Conservation (phyloP, 2,888 invertebrate species). For the Drosophila melanosoma region DNA sequence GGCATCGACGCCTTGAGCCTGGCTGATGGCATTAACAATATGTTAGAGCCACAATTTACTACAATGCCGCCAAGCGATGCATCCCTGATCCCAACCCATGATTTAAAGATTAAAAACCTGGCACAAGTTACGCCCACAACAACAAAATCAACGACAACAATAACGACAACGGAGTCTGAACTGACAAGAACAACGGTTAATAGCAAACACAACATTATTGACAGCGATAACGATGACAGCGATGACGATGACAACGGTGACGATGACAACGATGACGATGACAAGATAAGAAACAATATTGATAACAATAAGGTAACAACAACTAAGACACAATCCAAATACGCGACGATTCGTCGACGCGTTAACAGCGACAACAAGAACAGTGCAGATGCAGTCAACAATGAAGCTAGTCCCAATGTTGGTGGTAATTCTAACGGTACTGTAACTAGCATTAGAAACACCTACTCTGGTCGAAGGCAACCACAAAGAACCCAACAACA, state of each 20-base stretch:
- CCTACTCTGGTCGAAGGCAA: conserved; percentile 75
- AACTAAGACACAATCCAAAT: conserved; percentile 69
- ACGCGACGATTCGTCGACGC: conserved; percentile 63
- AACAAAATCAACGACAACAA: conserved; percentile 21
- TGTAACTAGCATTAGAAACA: conserved; percentile 73
- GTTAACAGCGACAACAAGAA: conserved; percentile 50
- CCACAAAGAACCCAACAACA: conserved; percentile 57
- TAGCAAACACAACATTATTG: conserved; percentile 35
- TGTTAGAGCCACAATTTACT: conserved; percentile 39
- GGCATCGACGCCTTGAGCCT: conserved; percentile 37
- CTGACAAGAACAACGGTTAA: conserved; percentile 52
- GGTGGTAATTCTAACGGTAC: conserved; percentile 60
- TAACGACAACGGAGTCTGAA: conserved; percentile 48
- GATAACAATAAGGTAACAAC: conserved; percentile 74
- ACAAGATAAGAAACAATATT: conserved; percentile 44
- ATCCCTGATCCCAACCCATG: conserved; percentile 24
- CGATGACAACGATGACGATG: conserved; percentile 46
- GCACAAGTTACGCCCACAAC: conserved; percentile 19
- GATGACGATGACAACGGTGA: conserved; percentile 41
- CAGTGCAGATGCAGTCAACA: conserved; percentile 61
- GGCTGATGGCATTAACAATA: conserved; percentile 47
- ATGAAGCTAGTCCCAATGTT: conserved; percentile 77
- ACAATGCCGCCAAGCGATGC: conserved; percentile 44
- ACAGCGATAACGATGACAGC: conserved; percentile 48
- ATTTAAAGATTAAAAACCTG: conserved; percentile 32